phyloP scores from a whole-genome alignment of 37 sponge, comb jelly and placozoan species.

The Halichondria panicea region DNA sequence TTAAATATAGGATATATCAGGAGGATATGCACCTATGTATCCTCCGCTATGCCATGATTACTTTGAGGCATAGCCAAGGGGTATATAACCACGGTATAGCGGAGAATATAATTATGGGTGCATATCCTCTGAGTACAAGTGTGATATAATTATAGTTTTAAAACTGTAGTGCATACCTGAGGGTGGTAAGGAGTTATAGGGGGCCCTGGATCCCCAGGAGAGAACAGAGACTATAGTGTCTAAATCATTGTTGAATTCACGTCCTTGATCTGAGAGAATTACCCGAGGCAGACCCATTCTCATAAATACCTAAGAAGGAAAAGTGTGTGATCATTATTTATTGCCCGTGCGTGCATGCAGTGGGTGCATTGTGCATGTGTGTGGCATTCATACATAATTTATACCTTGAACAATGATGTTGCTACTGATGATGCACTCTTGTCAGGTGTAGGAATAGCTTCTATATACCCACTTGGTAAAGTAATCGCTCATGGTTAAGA shows the following conservation, averaged over 20 bases:
- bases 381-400: not conserved
- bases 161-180: slow-evolving; percentile 39
- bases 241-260: slow-evolving; percentile 57
- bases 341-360: not conserved
- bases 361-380: not conserved
- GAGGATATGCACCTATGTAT: too few species aligned
- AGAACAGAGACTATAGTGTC: slow-evolving; percentile 17
- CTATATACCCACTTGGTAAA: slow-evolving; percentile 75
- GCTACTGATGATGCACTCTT: slow-evolving; percentile 52
- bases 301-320: slow-evolving; percentile 58
- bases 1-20: too few species aligned
- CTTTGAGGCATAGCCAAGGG: too few species aligned
- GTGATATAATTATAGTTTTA: too few species aligned
- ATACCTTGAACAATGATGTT: slow-evolving; percentile 52
- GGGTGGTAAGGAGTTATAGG: slow-evolving; percentile 65
- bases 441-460: slow-evolving; percentile 43
- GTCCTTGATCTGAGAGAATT: slow-evolving; percentile 51
- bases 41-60: too few species aligned
- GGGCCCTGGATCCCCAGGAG: too few species aligned
- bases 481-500: slow-evolving; percentile 66
- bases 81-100: too few species aligned
- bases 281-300: slow-evolving; percentile 57
- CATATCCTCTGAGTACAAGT: too few species aligned
- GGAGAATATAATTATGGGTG: too few species aligned
- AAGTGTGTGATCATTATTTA: not conserved